Percentiles rank a stretch among this genome's conserved stretches.
Evolutionary conservation across 2,797 vertebrate species (phyloP).

Genomic region (Cossypha niveicapilla): DNA sequence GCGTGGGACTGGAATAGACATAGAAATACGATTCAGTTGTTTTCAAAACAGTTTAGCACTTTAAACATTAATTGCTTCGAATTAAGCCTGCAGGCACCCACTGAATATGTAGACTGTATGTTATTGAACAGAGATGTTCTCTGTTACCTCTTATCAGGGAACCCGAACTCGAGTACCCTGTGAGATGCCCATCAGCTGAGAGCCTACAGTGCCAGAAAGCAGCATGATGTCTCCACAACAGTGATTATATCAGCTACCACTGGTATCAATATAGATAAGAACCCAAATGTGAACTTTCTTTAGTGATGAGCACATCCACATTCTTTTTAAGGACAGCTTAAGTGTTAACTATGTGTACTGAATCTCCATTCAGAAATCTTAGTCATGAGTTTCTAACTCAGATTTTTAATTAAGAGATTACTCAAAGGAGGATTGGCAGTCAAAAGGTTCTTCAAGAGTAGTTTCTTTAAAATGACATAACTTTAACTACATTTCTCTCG

Average conservation of each 20-base stretch:
- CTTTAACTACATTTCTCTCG: background rate
- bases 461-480: background rate
- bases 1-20: background rate
- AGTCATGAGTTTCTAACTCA: background rate
- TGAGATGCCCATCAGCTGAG: background rate
- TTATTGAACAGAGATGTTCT: background rate
- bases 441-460: background rate
- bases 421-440: background rate
- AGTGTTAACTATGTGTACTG: rapidly evolving
- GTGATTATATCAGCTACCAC: background rate
- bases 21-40: background rate
- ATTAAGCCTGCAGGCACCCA: background rate
- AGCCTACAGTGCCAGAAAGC: background rate
- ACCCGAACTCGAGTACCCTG: rapidly evolving
- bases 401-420: background rate
- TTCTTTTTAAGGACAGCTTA: background rate
- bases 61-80: background rate
- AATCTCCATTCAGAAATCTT: background rate
- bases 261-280: background rate
- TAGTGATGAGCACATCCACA: background rate
- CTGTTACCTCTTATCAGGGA: background rate
- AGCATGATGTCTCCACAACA: background rate
- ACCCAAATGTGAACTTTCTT: background rate
- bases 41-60: background rate
- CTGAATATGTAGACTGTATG: background rate